These are phyloP conservation scores for Pentalonia nigronervosa DNA, from an alignment of 1,140 invertebrate species.

Conservation along the genomic window DNA sequence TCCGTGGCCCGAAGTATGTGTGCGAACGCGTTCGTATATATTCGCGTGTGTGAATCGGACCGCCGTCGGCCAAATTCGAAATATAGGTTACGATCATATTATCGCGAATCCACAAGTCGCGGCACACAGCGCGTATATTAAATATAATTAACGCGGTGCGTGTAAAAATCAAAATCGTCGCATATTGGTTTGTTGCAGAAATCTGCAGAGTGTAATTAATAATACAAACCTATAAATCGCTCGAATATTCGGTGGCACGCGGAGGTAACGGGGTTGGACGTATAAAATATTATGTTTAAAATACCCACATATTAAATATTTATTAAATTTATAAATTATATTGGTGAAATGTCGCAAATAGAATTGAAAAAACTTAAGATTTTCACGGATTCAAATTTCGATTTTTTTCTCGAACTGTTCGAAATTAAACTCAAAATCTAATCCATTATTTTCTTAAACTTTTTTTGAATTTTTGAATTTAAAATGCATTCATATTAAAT, in stretches of 20 bases:
- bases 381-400: too few species aligned
- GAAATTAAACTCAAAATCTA: not conserved
- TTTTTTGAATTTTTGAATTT: not conserved
- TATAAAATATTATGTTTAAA: too few species aligned
- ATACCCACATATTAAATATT: too few species aligned
- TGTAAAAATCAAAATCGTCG: not conserved
- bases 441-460: not conserved
- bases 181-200: not conserved
- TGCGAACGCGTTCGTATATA: not conserved
- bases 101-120: not conserved
- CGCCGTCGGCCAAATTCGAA: slow-evolving; percentile 2
- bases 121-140: not conserved
- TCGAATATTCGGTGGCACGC: too few species aligned
- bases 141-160: not conserved
- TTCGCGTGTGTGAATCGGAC: not conserved
- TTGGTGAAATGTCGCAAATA: too few species aligned
- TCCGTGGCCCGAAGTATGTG: slow-evolving; percentile 1
- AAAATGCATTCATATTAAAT: not conserved
- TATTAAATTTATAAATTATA: too few species aligned
- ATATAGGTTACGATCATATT: not conserved
- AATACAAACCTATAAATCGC: too few species aligned
- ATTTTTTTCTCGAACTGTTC: too few species aligned
- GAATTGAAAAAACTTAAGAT: too few species aligned
- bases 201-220: not conserved
- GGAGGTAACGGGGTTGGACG: too few species aligned